Evolutionary conservation across 2,797 vertebrate species (phyloP).

Genomic region (Notamacropus eugenii): DNA sequence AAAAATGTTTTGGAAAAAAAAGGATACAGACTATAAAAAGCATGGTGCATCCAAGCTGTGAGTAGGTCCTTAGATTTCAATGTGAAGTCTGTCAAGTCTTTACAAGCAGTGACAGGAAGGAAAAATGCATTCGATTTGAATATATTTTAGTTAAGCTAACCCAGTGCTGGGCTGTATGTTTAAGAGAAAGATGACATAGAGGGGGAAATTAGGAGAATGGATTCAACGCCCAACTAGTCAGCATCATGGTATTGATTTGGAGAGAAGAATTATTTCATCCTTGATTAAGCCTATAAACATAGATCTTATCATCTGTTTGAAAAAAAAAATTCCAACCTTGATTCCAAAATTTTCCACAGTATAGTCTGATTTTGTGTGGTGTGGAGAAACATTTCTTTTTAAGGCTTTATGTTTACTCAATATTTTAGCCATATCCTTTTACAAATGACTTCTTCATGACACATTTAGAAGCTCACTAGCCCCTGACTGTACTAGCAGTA

Average conservation of each 20-base stretch:
- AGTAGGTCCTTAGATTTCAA: background rate
- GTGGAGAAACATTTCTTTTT: conserved; percentile 74
- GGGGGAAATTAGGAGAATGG: background rate
- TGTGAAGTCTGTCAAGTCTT: background rate
- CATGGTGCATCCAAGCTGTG: background rate
- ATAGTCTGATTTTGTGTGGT: conserved; percentile 42
- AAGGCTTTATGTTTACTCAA: conserved; percentile 75
- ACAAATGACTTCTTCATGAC: conserved; percentile 76
- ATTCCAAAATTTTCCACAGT: conserved; percentile 73
- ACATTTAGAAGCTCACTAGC: conserved; percentile 61
- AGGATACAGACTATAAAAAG: conserved; percentile 35
- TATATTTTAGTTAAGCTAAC: conserved; percentile 23
- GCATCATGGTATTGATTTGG: background rate
- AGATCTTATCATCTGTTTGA: background rate
- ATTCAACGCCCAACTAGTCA: conserved; percentile 8
- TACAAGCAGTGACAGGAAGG: background rate
- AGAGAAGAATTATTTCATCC: conserved; percentile 26
- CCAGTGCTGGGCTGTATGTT: background rate
- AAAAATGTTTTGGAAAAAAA: background rate
- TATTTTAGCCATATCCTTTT: conserved; percentile 70
- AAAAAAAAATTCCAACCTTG: conserved; percentile 11
- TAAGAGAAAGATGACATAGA: background rate
- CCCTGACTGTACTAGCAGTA: conserved; percentile 52
- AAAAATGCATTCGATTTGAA: background rate
- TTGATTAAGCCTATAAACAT: background rate